Percentiles rank a stretch among this genome's conserved stretches.
These are phyloP conservation scores for Eristalinus sepulchralis DNA, from an alignment of 2,888 invertebrate genomes.

Conservation along the genomic window DNA sequence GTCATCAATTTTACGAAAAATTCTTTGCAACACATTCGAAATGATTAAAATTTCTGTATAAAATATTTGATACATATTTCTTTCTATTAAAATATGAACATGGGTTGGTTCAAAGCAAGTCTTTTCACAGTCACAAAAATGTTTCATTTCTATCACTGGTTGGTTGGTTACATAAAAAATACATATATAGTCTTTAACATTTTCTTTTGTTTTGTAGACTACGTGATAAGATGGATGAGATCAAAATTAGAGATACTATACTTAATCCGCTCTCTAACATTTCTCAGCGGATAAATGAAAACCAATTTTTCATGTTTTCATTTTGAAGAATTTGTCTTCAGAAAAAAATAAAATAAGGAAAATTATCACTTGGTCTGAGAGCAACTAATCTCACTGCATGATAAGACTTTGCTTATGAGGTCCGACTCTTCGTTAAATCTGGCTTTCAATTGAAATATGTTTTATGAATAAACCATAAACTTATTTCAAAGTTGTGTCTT, in stretches of 20 bases:
- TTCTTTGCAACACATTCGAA: not conserved
- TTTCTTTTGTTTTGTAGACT: not conserved
- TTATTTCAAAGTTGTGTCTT: no score
- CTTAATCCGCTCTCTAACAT: not conserved
- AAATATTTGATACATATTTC: not conserved
- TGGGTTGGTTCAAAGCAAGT: not conserved
- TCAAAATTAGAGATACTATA: not conserved
- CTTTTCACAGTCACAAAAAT: not conserved
- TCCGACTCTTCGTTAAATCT: not conserved
- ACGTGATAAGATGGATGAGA: not conserved
- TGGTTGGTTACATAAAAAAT: not conserved
- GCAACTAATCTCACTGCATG: not conserved
- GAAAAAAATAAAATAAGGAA: not conserved
- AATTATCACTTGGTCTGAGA: not conserved
- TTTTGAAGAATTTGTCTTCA: not conserved
- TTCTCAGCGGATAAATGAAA: not conserved
- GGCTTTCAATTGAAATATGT: not conserved
- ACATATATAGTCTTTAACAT: not conserved
- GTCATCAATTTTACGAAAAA: not conserved
- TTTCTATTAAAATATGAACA: not conserved
- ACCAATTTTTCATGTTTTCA: not conserved
- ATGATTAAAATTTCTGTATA: not conserved
- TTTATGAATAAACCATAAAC: no score
- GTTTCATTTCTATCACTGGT: not conserved
- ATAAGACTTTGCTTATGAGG: not conserved